phyloP scores from a whole-genome alignment of 2,797 vertebrate species.

The Neosilurus hyrtlii region DNA sequence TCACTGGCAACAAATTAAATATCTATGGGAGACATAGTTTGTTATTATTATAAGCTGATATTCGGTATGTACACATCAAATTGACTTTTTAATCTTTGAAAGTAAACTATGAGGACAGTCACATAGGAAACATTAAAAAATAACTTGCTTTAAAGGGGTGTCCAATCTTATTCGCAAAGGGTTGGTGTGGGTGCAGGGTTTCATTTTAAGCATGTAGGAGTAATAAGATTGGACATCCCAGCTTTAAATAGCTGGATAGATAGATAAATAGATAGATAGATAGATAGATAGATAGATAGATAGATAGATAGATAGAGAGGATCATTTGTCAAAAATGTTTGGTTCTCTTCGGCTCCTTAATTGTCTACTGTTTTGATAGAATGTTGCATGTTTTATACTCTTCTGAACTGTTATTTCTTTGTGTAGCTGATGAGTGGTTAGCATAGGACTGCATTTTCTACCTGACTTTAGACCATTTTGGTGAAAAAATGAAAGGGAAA shows the following conservation, averaged over 20 bases:
- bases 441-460: no score
- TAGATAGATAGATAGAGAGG: no score
- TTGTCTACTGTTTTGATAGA: neutral
- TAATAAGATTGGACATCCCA: no score
- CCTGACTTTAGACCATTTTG: neutral
- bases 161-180: no score
- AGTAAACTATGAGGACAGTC: neutral
- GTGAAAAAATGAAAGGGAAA: no score
- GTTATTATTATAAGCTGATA: conserved; percentile 2
- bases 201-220: no score
- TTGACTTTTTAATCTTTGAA: neutral
- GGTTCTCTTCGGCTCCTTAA: neutral
- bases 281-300: no score
- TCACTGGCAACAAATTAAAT: conserved; percentile 45
- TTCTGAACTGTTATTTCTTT: neutral
- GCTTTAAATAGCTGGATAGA: no score
- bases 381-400: neutral
- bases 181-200: no score
- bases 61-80: neutral
- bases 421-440: neutral
- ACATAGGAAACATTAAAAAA: neutral
- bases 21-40: conserved; percentile 20
- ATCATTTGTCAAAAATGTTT: neutral
- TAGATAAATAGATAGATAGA: no score
- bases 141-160: neutral